phyloP scores from a whole-genome alignment of 2,888 invertebrate genomes.

The Galerucella calmariensis region DNA sequence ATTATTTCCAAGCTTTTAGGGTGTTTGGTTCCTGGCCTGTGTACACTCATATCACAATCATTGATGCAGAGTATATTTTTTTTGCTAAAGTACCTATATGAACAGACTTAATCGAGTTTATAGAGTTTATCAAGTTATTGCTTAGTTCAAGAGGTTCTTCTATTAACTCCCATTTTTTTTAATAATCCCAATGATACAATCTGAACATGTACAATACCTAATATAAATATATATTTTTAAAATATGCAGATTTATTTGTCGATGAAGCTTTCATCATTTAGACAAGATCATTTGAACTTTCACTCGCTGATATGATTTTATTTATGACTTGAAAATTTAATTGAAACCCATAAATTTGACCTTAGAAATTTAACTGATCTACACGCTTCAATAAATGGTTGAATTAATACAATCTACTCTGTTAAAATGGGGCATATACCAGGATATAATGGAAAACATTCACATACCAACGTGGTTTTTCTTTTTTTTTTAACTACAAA shows the following conservation, averaged over 20 bases:
- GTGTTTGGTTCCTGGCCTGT: too few species aligned
- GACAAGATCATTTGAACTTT: background rate
- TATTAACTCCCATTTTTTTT: too few species aligned
- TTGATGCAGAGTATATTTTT: too few species aligned
- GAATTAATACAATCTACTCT: background rate
- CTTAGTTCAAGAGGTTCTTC: too few species aligned
- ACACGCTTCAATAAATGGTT: background rate
- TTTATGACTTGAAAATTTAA: constrained; percentile 6
- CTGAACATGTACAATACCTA: background rate
- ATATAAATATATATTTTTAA: background rate
- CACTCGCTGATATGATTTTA: background rate
- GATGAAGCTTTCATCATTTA: background rate
- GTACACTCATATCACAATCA: too few species aligned
- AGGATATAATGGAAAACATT: background rate
- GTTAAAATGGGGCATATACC: background rate
- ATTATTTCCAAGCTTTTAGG: too few species aligned
- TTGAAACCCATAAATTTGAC: constrained; percentile 7
- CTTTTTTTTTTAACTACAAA: too few species aligned
- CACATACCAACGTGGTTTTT: background rate
- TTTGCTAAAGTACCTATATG: too few species aligned
- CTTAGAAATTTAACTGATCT: constrained; percentile 3
- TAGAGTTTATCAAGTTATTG: too few species aligned
- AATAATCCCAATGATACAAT: too few species aligned
- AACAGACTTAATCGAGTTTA: too few species aligned
- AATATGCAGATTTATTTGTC: background rate